These are phyloP conservation scores for Clarias batrachus DNA, from an alignment of 2,113 vertebrate species.

Conservation along the genomic window DNA sequence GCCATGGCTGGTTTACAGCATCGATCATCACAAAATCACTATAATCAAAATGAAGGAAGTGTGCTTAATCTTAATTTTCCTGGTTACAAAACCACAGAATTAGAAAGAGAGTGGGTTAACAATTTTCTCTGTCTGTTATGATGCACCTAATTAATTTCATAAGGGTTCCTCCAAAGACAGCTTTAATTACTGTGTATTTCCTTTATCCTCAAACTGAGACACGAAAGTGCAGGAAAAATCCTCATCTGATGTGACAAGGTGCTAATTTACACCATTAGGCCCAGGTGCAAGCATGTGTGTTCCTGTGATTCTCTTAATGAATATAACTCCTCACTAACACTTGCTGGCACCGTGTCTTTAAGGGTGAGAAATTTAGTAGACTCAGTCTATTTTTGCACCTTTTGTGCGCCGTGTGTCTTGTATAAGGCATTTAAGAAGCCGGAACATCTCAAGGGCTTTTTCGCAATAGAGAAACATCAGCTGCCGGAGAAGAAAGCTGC, in stretches of 20 bases:
- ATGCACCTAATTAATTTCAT: slow-evolving; percentile 54
- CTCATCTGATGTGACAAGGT: slow-evolving; percentile 50
- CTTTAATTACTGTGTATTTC: slow-evolving; percentile 53
- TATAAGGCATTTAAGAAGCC: slow-evolving; percentile 44
- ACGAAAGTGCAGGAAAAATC: slow-evolving; percentile 32
- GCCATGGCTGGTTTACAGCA: slow-evolving; percentile 16
- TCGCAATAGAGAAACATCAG: slow-evolving; percentile 42
- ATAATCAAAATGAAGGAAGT: slow-evolving; percentile 31
- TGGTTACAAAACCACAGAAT: slow-evolving; percentile 46
- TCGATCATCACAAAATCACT: slow-evolving; percentile 11
- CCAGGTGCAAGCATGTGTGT: slow-evolving; percentile 47
- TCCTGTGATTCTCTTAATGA: slow-evolving; percentile 47
- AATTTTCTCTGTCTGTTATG: slow-evolving; percentile 47
- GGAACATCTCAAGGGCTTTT: slow-evolving; percentile 39
- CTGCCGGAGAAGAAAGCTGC: slow-evolving; percentile 42
- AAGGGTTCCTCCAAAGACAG: slow-evolving; percentile 41
- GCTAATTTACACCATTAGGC: slow-evolving; percentile 56
- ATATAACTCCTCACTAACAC: slow-evolving; percentile 46
- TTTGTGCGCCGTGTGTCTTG: slow-evolving; percentile 17
- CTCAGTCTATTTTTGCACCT: slow-evolving; percentile 39
- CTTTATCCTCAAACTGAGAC: slow-evolving; percentile 32
- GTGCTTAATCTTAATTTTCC: slow-evolving; percentile 34
- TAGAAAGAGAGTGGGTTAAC: slow-evolving; percentile 46
- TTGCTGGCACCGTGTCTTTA: slow-evolving; percentile 37
- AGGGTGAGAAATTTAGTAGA: slow-evolving; percentile 32